These are phyloP conservation scores for Bovichtus diacanthus DNA, from an alignment of 2,797 vertebrate species.

Conservation along the genomic window DNA sequence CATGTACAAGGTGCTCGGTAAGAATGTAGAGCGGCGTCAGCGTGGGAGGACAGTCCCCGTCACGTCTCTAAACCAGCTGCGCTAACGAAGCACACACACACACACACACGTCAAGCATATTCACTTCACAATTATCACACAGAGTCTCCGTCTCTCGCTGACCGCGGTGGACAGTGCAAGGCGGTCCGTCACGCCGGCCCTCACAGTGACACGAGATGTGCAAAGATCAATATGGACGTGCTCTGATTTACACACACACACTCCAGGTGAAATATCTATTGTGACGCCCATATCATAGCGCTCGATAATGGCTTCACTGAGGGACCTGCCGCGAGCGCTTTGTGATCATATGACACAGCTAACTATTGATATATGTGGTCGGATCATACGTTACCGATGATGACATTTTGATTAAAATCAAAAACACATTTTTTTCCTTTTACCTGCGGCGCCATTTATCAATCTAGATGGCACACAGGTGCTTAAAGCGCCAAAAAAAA, in stretches of 20 bases:
- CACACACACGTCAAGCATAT: no score
- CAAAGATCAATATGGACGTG: conserved; percentile 39
- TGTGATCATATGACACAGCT: no score
- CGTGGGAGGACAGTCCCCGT: background rate
- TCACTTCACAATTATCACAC: no score
- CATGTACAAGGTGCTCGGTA: no score
- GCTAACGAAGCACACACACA: conserved; percentile 14
- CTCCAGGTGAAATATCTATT: conserved; percentile 38
- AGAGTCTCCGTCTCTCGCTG: no score
- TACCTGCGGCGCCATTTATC: no score
- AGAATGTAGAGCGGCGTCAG: background rate
- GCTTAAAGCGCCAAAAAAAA: no score
- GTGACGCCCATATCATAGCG: conserved; percentile 20
- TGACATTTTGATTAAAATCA: conserved; percentile 17
- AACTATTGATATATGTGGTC: background rate
- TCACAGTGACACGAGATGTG: background rate
- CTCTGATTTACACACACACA: conserved; percentile 56
- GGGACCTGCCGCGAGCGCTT: conserved; percentile 1
- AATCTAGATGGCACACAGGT: no score
- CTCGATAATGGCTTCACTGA: conserved; percentile 45
- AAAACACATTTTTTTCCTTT: no score
- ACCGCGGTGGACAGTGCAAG: conserved; percentile 29
- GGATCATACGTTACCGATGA: background rate
- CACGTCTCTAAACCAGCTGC: background rate
- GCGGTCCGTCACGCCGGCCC: conserved; percentile 28